These are phyloP conservation scores for Euzetes globulus DNA, from an alignment of 2,888 invertebrate genomes.

Conservation along the genomic window DNA sequence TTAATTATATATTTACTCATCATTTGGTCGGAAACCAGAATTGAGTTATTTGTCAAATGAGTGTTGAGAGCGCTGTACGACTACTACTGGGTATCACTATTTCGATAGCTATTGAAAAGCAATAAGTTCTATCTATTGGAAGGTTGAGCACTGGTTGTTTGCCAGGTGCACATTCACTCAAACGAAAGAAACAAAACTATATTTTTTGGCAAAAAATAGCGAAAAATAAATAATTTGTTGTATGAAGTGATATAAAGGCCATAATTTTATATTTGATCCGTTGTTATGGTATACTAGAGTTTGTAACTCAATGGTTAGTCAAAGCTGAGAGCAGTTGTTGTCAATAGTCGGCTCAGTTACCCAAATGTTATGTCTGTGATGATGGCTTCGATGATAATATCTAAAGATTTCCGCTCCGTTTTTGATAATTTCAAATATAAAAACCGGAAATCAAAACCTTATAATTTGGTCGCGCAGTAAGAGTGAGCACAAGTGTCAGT, in stretches of 20 bases:
- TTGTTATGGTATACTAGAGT: background rate
- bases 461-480: conserved; percentile 6
- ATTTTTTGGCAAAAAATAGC: conserved; percentile 10
- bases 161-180: conserved; percentile 28
- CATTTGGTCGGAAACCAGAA: background rate
- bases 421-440: conserved; percentile 27
- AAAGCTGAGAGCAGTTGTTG: background rate
- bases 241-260: conserved; percentile 20
- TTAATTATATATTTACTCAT: conserved; percentile 11
- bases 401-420: conserved; percentile 23
- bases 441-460: conserved; percentile 30
- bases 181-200: conserved; percentile 17
- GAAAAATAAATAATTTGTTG: conserved; percentile 26
- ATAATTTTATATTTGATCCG: conserved; percentile 12
- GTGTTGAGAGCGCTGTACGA: background rate
- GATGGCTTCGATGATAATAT: conserved; percentile 9
- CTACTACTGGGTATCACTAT: background rate
- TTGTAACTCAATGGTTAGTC: conserved; percentile 5
- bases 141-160: conserved; percentile 24
- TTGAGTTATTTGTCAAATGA: background rate
- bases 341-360: conserved; percentile 8
- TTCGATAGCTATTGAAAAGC: background rate
- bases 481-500: background rate
- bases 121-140: background rate
- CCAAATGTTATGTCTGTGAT: conserved; percentile 9